Base-by-base conservation (phyloP, 2,797 vertebrate species). In the Rhinatrema bivittatum region DNA sequence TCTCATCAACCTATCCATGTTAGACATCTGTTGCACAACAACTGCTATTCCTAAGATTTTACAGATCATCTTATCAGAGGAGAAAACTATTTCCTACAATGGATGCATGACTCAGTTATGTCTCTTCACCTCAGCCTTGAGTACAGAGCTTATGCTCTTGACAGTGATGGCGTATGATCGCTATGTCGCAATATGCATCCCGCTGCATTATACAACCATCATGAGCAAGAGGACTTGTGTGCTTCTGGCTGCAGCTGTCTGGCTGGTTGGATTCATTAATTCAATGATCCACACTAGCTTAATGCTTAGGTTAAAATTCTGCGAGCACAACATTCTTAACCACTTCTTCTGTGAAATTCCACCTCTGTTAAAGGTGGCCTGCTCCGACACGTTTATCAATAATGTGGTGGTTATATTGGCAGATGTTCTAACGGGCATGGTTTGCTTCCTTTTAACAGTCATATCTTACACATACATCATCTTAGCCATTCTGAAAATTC, bases 301-400 rank as follows among this genome's bases (percentile, higher is more conserved):
- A n/a, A n/a, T n/a, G n/a, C n/a, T n/a, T n/a, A 46, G 46, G 38
- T 35, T 46, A 7, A 13, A 27, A 13, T 46, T 46, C 20, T 38
- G n/a, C 17, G 35, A 46, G 16, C 6, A 14, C 27, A 46, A 46
- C 10, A 38, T 46, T 5, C 46, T 46, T 14, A 42, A 46, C 14
- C 42, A 46, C 20, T 46, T 46, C 20, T 46, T 46, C 29, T 46
- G 42, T 22, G 66, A 63, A 29, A 41, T 60, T 15, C 50, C 45
- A 1, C 52, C 34, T n/a, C 27, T 61, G 4, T 10, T 56, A 8
- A 40, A 21, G 7, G 15, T 61, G n/a, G 37, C 53, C n/a, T 49
- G 46, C 15, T 61, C 57, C 11, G 30, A 44, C 19, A 39, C 18
- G 14, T 34, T 42, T 5, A 14, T 52, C 26, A 61, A 53, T 36